Conservation (phyloP, 2,113 vertebrate species). For the Motacilla tschutschensis region DNA sequence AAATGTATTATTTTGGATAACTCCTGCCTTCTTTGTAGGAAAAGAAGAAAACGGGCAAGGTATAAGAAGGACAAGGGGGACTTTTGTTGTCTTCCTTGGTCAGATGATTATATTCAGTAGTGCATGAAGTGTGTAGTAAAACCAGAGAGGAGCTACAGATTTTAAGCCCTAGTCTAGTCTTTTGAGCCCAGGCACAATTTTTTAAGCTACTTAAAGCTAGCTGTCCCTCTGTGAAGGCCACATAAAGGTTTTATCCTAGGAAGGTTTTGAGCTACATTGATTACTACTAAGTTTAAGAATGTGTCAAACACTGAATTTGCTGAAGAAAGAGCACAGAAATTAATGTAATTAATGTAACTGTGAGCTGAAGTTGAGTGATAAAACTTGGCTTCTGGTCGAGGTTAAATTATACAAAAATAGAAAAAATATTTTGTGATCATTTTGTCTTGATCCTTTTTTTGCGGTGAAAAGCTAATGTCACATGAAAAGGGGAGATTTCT, state of each 20-base stretch:
- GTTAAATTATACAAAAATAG: background rate
- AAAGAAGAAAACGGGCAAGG: background rate
- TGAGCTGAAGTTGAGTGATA: background rate
- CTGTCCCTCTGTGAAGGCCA: background rate
- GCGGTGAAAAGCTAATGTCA: background rate
- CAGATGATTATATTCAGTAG: background rate
- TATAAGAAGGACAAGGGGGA: background rate
- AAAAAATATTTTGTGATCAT: background rate
- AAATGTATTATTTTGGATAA: background rate
- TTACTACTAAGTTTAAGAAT: background rate
- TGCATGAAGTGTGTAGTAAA: background rate
- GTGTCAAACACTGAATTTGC: background rate
- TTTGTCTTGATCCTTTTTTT: background rate
- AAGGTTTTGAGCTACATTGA: background rate
- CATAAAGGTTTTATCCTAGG: background rate
- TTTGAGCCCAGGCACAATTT: background rate
- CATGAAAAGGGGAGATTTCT: background rate
- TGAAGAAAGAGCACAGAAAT: background rate
- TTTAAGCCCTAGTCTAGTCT: background rate
- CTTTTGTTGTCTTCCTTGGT: background rate
- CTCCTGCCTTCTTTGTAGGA: background rate
- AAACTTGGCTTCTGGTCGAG: background rate
- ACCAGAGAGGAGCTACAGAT: background rate
- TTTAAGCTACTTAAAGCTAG: background rate
- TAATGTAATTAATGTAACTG: background rate